phyloP scores from a whole-genome alignment of 1,140 invertebrate species.

The Drosophila subobscura region DNA sequence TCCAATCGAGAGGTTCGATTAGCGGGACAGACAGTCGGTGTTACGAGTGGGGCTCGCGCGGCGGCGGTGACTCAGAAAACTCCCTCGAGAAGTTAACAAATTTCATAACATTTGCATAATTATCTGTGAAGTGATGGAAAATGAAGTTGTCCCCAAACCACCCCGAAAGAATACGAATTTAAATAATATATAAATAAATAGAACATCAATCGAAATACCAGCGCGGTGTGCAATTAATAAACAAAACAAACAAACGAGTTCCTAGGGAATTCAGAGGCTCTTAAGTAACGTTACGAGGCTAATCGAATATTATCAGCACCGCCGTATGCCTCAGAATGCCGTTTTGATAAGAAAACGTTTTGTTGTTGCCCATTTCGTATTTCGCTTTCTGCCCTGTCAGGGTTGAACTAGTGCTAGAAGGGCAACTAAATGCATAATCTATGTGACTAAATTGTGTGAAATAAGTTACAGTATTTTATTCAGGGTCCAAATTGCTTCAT shows the following conservation, averaged over 20 bases:
- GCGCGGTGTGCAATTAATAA: background rate
- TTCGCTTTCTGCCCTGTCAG: constrained; percentile 27
- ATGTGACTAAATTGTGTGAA: background rate
- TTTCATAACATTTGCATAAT: constrained; percentile 31
- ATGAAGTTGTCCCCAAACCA: background rate
- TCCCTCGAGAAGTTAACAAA: too few species aligned
- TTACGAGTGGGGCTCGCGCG: background rate
- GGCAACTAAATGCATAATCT: constrained; percentile 3
- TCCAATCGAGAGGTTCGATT: constrained; percentile 8
- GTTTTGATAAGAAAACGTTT: constrained; percentile 53
- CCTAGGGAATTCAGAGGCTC: constrained; percentile 22
- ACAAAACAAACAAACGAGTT: constrained; percentile 25
- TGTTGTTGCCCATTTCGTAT: constrained; percentile 38
- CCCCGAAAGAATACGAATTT: background rate
- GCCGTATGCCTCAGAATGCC: too few species aligned
- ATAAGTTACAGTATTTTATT: background rate
- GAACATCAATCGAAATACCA: background rate
- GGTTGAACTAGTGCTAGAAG: constrained; percentile 3
- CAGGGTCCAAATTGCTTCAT: background rate
- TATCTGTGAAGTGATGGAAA: constrained; percentile 22
- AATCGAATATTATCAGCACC: constrained; percentile 17
- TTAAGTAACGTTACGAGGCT: constrained; percentile 11
- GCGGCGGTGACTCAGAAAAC: constrained; percentile 28
- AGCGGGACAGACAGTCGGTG: constrained; percentile 4
- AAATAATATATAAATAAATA: background rate